A percentile compares a stretch with the other conserved stretches of the same genome.
These are phyloP conservation scores for Desoria tigrina DNA, from an alignment of 2,888 invertebrate genomes.

Conservation along the genomic window DNA sequence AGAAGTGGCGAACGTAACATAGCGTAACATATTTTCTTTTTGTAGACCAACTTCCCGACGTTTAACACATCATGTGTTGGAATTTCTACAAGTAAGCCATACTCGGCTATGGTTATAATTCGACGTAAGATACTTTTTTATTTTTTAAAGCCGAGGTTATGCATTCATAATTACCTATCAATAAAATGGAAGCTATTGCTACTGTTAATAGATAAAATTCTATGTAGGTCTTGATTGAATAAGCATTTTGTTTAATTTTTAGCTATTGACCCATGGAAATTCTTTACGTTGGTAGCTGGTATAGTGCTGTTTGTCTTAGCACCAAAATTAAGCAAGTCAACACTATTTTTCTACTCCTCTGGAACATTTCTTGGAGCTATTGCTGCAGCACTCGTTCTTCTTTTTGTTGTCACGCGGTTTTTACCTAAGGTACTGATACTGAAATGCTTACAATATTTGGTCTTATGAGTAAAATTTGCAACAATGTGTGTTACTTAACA, in stretches of 20 bases:
- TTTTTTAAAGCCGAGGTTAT: no score
- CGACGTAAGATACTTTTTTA: conserved; percentile 57
- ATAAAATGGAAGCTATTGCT: no score
- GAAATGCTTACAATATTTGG: conserved; percentile 13
- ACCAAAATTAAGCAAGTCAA: conserved; percentile 71
- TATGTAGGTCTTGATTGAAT: conserved; percentile 35
- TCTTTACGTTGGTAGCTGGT: conserved; percentile 68
- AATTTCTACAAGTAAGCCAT: conserved; percentile 40
- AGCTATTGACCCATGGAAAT: conserved; percentile 76
- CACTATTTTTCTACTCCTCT: conserved; percentile 81
- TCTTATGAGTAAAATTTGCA: conserved; percentile 16
- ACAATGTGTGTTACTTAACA: no score
- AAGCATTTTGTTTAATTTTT: conserved; percentile 50
- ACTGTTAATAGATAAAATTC: no score
- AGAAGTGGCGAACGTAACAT: no score
- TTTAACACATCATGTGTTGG: conserved; percentile 61
- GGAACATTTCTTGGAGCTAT: conserved; percentile 78
- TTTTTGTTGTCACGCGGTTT: conserved; percentile 77
- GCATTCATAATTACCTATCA: no score
- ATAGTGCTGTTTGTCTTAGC: conserved; percentile 71
- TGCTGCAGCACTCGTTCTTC: conserved; percentile 77
- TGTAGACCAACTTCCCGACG: conserved; percentile 49
- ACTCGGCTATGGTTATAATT: conserved; percentile 41
- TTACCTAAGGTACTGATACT: conserved; percentile 70
- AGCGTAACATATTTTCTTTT: conserved; percentile 14